These are phyloP conservation scores for Andricus quercusramuli DNA, from an alignment of 2,888 invertebrate genomes.

Conservation along the genomic window DNA sequence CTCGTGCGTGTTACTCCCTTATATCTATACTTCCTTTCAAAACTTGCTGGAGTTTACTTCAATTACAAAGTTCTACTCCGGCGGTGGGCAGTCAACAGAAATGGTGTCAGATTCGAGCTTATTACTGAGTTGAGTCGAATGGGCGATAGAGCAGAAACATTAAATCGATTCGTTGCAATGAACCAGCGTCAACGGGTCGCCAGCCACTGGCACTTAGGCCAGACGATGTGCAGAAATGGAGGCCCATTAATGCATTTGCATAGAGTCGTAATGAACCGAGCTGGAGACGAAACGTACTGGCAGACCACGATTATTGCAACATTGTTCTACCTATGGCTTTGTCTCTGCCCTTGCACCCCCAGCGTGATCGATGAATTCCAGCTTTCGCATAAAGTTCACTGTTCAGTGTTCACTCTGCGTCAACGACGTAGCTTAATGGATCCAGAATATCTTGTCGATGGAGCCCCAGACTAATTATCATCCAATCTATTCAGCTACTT, in stretches of 20 bases:
- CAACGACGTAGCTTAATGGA: slow-evolving; percentile 21
- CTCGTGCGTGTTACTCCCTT: background rate
- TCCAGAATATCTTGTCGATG: slow-evolving; percentile 28
- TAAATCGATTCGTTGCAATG: slow-evolving; percentile 52
- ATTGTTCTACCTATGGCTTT: slow-evolving; percentile 48
- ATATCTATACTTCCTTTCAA: slow-evolving; percentile 45
- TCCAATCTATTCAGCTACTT: slow-evolving; percentile 24
- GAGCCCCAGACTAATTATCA: slow-evolving; percentile 22
- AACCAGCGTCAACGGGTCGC: slow-evolving; percentile 42
- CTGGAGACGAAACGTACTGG: slow-evolving; percentile 39
- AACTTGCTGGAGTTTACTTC: slow-evolving; percentile 50
- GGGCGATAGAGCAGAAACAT: slow-evolving; percentile 39
- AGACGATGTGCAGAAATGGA: slow-evolving; percentile 48
- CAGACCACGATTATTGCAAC: slow-evolving; percentile 49
- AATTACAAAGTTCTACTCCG: slow-evolving; percentile 53
- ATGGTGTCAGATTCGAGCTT: slow-evolving; percentile 54
- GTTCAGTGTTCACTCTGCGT: background rate
- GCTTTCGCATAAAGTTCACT: slow-evolving; percentile 41
- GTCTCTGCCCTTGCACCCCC: slow-evolving; percentile 26
- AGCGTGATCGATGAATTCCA: slow-evolving; percentile 37
- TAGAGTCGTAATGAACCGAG: slow-evolving; percentile 50
- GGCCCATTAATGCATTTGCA: slow-evolving; percentile 55
- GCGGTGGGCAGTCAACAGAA: slow-evolving; percentile 47
- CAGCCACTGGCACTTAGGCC: slow-evolving; percentile 46
- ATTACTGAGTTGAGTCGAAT: slow-evolving; percentile 46